Base-by-base conservation (phyloP, 35 echinoderm and acorn worm species). In the Apostichopus parvimensis region DNA sequence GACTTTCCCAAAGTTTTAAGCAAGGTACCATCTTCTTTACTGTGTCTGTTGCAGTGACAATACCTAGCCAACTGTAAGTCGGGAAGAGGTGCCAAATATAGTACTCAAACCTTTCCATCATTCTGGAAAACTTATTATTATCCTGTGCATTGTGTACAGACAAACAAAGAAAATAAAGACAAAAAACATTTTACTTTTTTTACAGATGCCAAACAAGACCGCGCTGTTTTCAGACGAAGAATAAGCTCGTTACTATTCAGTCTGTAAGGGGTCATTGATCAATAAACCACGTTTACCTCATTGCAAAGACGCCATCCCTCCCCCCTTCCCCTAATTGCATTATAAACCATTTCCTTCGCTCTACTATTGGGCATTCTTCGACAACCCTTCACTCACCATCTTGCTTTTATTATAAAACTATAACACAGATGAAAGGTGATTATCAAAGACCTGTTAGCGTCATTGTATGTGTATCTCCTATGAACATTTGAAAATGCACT, bases 31-130 rank as follows among this genome's bases (percentile, higher is more conserved):
- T 55, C 1, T 9, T 25, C 21, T 9, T 20, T 4, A 21, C 24
- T 8, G 59, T 11, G 18, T 62, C 24, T 9, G 9, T 59, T 8
- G 58, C 64, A 2, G 57, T 25, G n/a, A 87, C 84, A 9, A 87
- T 18, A 34, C 84, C 84, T 60, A 87, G 6, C 84, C 84, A 65
- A 65, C 84, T 87, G 57, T 87, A 65, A 26, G 84, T 57, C 52
- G 84, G 84, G 57, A 87, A 87, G 15, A 87, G 58, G 58, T 87
- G 54, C 84, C 84, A 87, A 8, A 87, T 57, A 18, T 87, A 87
- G 57, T 87, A 15, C 10, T 62, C 28, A 34, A 24, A 87, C 57
- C 15, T 59, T 57, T 87, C 84, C 58, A 18, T 87, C 84, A 87
- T 87, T 53, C 84, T 53, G 10, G 54, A n/a, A 87, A 87, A 87